Percentiles rank a stretch among this genome's conserved stretches.
phyloP scores from a whole-genome alignment of 2,797 vertebrate species.

The Enteromius unitaeniatus region DNA sequence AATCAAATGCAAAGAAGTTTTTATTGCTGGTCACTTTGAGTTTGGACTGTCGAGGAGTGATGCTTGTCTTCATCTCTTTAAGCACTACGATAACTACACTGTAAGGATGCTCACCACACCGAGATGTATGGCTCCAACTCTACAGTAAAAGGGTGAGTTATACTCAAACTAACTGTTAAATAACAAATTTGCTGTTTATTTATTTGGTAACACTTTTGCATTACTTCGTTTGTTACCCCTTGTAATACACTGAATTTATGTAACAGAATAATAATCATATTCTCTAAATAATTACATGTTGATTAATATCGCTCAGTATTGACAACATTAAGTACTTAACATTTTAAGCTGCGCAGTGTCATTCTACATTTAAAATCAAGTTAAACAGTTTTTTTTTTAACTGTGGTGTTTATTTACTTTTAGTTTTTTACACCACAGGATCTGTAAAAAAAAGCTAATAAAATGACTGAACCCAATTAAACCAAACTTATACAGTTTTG shows the following conservation, averaged over 20 bases:
- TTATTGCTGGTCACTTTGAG: conserved; percentile 34
- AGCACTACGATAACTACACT: background rate
- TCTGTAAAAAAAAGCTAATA: background rate
- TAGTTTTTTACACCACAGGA: background rate
- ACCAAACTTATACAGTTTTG: background rate
- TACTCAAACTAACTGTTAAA: background rate
- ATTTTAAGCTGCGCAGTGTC: too few species aligned
- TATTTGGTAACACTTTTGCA: background rate
- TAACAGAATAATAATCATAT: background rate
- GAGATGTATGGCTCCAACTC: conserved; percentile 32
- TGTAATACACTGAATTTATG: background rate
- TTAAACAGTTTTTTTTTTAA: background rate
- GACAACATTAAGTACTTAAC: too few species aligned
- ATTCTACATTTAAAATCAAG: background rate
- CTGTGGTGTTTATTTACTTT: background rate
- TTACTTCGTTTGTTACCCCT: background rate
- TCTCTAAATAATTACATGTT: background rate
- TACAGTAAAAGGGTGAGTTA: conserved; percentile 48
- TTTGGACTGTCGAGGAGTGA: conserved; percentile 30
- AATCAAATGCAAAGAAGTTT: conserved; percentile 42
- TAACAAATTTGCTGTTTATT: background rate
- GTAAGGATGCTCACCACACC: conserved; percentile 27
- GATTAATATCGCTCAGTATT: background rate
- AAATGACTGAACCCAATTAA: background rate
- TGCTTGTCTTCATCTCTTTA: background rate